Evolutionary conservation across 1,140 invertebrate species (phyloP), one percentile per base, ranked within the genome.

Genomic region (Phenacoccus solenopsis): DNA sequence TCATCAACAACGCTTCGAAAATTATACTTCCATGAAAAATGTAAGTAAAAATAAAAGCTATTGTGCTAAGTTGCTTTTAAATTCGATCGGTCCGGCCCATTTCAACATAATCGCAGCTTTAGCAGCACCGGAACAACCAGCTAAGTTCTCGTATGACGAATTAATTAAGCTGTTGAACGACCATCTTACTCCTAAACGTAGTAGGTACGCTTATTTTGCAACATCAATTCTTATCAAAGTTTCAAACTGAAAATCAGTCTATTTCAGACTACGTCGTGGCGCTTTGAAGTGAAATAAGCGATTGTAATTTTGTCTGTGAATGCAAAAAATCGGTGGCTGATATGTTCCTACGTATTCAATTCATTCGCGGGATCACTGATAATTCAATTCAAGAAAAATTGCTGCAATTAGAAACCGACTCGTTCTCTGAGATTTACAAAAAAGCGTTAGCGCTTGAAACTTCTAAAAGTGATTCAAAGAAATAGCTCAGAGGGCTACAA

Each of bases 291-390:
- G 69, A 28, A 24, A 68, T 73, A 28, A 73, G 68, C 16, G 25
- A 74, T 20, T 73, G 72, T 67, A 69, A 71, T 69, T 76, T 72
- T 25, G 16, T 16, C 3, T 49, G 38, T n/a, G 38, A 49, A 49
- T 75, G 73, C 24, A 21, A 67, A 21, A 73, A 72, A 28, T 74
- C 74, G 27, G 72, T 75, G 20, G 68, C 74, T 12, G 73, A 76
- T 32, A 74, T 71, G 49, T 73, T 76, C 68, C 67, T 76, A 12
- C 72, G 74, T 64, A 73, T 74, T 5, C 75, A 77, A 70, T 77
- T 76, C 49, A 75, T 76, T 12, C 70, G 76, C 61, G 75, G 75
- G 61, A 69, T 76, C 0, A 72, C 22, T 69, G 74, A 76, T 64
- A 73, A 67, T 24, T 22, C 68, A 0, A 76, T 74, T 12, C 61